Conservation (phyloP, 2,888 invertebrate species). For the Eupeodes latifasciatus region DNA sequence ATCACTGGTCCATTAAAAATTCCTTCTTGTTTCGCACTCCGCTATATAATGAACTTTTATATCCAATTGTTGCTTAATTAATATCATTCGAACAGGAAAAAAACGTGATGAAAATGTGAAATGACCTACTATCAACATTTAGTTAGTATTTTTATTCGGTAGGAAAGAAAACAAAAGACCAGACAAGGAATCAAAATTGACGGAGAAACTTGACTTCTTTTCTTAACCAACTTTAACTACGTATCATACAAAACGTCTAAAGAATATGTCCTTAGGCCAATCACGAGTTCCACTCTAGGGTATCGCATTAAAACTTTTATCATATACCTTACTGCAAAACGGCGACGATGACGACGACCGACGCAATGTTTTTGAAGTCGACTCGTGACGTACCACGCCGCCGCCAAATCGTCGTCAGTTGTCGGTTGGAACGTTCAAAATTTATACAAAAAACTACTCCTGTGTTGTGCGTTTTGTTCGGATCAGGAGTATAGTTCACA, state of each 20-base stretch:
- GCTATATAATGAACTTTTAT: constrained; percentile 46
- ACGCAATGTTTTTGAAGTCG: constrained; percentile 60
- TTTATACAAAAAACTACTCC: constrained; percentile 50
- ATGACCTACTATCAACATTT: constrained; percentile 69
- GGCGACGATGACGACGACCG: background rate
- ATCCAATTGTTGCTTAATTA: constrained; percentile 51
- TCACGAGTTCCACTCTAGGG: constrained; percentile 82
- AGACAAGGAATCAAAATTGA: constrained; percentile 45
- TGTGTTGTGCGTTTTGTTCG: constrained; percentile 56
- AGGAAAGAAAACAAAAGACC: constrained; percentile 14
- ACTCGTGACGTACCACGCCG: constrained; percentile 59
- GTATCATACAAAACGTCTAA: constrained; percentile 52
- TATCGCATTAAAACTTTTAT: constrained; percentile 79
- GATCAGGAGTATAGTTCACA: constrained; percentile 69
- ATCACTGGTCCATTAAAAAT: background rate
- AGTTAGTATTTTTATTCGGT: constrained; percentile 24
- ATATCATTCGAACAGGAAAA: constrained; percentile 30
- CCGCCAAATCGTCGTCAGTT: background rate
- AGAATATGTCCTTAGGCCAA: constrained; percentile 79
- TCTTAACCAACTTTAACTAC: constrained; percentile 21
- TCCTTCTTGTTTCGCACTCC: background rate
- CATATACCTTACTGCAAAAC: constrained; percentile 44
- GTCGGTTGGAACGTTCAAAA: background rate
- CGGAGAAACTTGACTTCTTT: constrained; percentile 36
- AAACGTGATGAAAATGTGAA: constrained; percentile 72